Conservation (phyloP, 2,888 invertebrate genomes). For the Apeira syringaria region DNA sequence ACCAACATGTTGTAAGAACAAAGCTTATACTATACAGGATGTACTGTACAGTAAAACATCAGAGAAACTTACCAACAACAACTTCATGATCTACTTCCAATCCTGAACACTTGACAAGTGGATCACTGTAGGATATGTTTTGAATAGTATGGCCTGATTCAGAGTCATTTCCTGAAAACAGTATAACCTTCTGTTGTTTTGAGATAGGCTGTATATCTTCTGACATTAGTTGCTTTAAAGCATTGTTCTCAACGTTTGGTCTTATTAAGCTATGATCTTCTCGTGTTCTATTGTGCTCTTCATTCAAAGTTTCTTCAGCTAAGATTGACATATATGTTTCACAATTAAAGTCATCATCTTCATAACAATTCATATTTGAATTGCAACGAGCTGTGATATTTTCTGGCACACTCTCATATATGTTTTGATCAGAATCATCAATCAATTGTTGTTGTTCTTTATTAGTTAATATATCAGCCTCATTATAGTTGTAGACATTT, state of each 20-base stretch:
- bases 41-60: too few species aligned
- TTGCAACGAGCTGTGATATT: conserved; percentile 30
- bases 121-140: conserved; percentile 66
- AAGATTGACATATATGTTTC: conserved; percentile 60
- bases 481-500: conserved; percentile 61
- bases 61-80: conserved; percentile 47
- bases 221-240: conserved; percentile 70
- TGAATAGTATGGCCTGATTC: conserved; percentile 69
- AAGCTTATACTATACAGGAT: too few species aligned
- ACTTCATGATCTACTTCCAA: conserved; percentile 44
- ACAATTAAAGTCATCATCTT: conserved; percentile 63
- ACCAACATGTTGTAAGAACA: too few species aligned
- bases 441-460: conserved; percentile 35
- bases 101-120: conserved; percentile 49
- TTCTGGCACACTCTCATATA: conserved; percentile 39
- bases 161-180: conserved; percentile 62
- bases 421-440: conserved; percentile 45
- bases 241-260: conserved; percentile 52
- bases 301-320: conserved; percentile 59
- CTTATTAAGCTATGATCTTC: conserved; percentile 51
- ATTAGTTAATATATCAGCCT: conserved; percentile 48
- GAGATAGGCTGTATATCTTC: conserved; percentile 57
- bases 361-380: conserved; percentile 44
- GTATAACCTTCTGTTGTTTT: conserved; percentile 66
- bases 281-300: conserved; percentile 47